Percentiles rank a stretch among this genome's conserved stretches.
Conservation (phyloP, 92 coral and sea anemone genomes). For the Hydrozoanthus gracilis region DNA sequence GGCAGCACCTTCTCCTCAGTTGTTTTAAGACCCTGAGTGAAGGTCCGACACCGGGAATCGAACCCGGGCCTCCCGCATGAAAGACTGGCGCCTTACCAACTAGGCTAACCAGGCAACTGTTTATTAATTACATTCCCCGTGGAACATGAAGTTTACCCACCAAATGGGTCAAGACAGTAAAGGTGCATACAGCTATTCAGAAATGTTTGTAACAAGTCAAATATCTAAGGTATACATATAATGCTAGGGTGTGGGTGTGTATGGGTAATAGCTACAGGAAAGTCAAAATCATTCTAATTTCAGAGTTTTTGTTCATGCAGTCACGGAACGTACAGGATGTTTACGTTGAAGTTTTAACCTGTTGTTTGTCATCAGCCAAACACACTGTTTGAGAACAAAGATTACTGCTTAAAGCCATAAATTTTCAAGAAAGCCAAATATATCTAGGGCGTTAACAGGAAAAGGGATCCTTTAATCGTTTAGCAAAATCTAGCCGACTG, state of each 20-base stretch:
- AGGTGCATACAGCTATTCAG: conserved; percentile 4
- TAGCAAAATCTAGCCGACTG: too few relatives aligned
- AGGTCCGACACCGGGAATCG: too few relatives aligned
- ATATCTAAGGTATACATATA: not conserved
- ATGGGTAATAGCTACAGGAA: conserved; percentile 1
- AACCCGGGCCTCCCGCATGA: too few relatives aligned
- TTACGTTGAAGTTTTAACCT: not conserved
- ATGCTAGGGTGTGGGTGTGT: conserved; percentile 31
- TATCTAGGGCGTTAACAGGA: too few relatives aligned
- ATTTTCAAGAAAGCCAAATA: too few relatives aligned
- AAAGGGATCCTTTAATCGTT: too few relatives aligned
- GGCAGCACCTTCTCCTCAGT: too few relatives aligned
- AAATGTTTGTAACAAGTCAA: not conserved
- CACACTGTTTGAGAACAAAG: conserved; percentile 3
- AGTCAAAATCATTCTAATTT: not conserved
- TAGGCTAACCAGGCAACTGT: too few relatives aligned
- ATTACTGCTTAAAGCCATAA: not conserved
- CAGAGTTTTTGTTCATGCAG: not conserved
- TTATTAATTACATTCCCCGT: too few relatives aligned
- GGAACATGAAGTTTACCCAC: not conserved
- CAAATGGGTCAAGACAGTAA: conserved; percentile 2
- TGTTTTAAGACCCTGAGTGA: too few relatives aligned
- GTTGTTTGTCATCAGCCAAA: conserved; percentile 16
- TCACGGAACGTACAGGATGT: not conserved
- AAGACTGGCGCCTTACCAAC: too few relatives aligned